Conservation (phyloP, 2,113 vertebrate species). For the Andinoacara biseriatus region DNA sequence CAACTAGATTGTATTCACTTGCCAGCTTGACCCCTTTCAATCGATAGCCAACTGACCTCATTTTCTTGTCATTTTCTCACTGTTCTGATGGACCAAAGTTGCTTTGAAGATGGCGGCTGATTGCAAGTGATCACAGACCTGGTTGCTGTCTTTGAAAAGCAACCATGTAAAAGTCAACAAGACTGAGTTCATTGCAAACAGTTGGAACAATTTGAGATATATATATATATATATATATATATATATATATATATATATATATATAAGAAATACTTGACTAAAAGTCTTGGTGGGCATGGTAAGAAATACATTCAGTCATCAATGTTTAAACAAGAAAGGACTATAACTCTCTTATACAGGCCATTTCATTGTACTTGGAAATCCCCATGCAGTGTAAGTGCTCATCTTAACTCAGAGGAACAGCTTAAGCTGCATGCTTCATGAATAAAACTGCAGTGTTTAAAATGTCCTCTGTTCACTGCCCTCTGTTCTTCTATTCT, state of each 20-base stretch:
- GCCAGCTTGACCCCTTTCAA: neutral
- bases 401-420: conserved; percentile 49
- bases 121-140: too few relatives aligned
- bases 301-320: conserved; percentile 11
- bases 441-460: conserved; percentile 63
- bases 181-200: too few relatives aligned
- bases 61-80: neutral
- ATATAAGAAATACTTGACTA: neutral
- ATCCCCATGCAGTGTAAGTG: conserved; percentile 23
- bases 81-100: neutral
- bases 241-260: too few relatives aligned
- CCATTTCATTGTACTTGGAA: conserved; percentile 21
- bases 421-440: conserved; percentile 39
- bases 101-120: too few relatives aligned
- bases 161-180: too few relatives aligned
- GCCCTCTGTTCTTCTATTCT: conserved; percentile 43
- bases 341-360: conserved; percentile 12
- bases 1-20: too few relatives aligned
- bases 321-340: conserved; percentile 30
- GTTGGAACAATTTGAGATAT: too few relatives aligned
- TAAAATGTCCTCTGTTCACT: conserved; percentile 54
- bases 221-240: too few relatives aligned
- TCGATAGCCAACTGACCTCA: neutral
- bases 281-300: neutral
- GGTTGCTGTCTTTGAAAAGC: too few relatives aligned